These are phyloP conservation scores for Paragorgia papillata DNA, from an alignment of 92 coral and sea anemone species.

Conservation along the genomic window DNA sequence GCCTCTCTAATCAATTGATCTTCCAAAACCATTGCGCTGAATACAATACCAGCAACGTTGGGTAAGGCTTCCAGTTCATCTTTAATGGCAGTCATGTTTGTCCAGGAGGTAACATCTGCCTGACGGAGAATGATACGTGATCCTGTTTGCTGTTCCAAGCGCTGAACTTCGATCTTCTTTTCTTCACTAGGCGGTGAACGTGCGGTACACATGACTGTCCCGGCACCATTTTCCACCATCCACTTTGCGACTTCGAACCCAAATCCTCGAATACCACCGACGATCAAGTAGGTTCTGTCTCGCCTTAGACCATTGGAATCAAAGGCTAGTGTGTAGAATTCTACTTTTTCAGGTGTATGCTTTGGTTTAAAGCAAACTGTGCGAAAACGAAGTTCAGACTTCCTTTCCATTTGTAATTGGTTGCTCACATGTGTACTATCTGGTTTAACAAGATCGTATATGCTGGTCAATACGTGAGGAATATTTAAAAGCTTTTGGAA, in stretches of 20 bases:
- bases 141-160: constrained; percentile 56
- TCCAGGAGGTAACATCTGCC: constrained; percentile 62
- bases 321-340: constrained; percentile 3
- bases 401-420: background rate
- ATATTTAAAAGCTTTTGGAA: constrained; percentile 25
- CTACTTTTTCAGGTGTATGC: background rate
- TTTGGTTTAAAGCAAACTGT: constrained; percentile 1
- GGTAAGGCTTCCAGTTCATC: constrained; percentile 54
- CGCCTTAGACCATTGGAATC: constrained; percentile 53
- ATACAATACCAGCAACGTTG: constrained; percentile 65
- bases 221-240: constrained; percentile 48
- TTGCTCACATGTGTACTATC: background rate
- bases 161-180: constrained; percentile 51
- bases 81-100: constrained; percentile 8
- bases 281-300: constrained; percentile 64
- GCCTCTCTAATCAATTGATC: constrained; percentile 60
- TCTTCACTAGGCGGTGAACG: constrained; percentile 4
- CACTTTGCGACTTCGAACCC: constrained; percentile 73
- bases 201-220: too few relatives aligned
- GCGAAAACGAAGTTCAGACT: background rate
- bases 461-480: constrained; percentile 45
- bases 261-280: constrained; percentile 71
- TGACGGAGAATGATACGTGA: constrained; percentile 54
- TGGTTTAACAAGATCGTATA: background rate
- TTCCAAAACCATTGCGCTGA: constrained; percentile 72